Base-by-base conservation (phyloP, 2,888 invertebrate species). In the Caenorhabditis wallacei region DNA sequence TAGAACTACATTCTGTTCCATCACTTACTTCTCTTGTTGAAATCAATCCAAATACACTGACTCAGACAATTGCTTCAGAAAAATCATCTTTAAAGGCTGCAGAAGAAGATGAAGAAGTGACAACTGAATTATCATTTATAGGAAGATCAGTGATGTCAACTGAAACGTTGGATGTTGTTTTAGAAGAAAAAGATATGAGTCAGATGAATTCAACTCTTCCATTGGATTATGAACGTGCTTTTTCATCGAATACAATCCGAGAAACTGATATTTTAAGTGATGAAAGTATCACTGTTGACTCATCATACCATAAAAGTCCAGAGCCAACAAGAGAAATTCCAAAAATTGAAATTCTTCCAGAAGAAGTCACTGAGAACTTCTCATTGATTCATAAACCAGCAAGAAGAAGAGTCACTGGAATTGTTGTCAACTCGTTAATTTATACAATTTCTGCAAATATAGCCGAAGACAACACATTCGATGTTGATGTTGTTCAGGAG, bases 221-320 rank as follows among this genome's bases (percentile, higher is more conserved):
- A 3, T 43, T 76, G 30, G 69, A 69, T 53, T 43, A 75, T 3
- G 75, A 85, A 22, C 46, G 68, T 30, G 70, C 71, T 8, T 68
- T 70, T 20, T 80, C 72, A 22, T 72, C 71, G 13, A 80, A 78
- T 43, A 84, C 87, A 4, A 74, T 86, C 5, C 56, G 84, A 54
- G 89, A 90, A 68, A 90, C 90, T 0, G 89, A 89, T 46, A 90
- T 90, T 75, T 57, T 90, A 20, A 86, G 84, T 16, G 88, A 88
- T 54, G 85, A 84, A 26, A 84, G 85, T 3, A 64, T 78, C 18
- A 80, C 83, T 10, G 37, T 69, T 7, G 79, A 74, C 10, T 80
- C 66, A 3, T 66, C 80, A 1, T 66, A 46, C 16, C 48, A 54
- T 8, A 64, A 64, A 51, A 71, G 64, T 51, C 75, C 56, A 16